Percentiles rank a stretch among this genome's conserved stretches.
These are phyloP conservation scores for Polypedilum pembai DNA, from an alignment of 1,140 invertebrate genomes.

Conservation along the genomic window DNA sequence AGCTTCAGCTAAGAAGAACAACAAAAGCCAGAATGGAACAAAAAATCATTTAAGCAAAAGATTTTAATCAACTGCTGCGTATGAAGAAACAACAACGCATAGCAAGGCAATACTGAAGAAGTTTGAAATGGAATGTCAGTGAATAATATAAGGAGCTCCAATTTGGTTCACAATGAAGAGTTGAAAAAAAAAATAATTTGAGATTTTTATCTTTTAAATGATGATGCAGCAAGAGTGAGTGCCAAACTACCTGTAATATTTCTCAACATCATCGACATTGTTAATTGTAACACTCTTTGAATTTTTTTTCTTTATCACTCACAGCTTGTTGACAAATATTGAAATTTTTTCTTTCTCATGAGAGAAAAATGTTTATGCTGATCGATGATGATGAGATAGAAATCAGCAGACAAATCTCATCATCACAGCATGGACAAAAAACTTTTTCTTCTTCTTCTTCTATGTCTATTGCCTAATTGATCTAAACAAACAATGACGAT, in stretches of 20 bases:
- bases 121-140: not conserved
- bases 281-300: too few species aligned
- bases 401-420: conserved; percentile 18
- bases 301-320: not conserved
- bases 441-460: too few species aligned
- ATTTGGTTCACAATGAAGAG: not conserved
- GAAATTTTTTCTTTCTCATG: not conserved
- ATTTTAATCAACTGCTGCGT: not conserved
- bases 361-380: too few species aligned
- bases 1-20: not conserved
- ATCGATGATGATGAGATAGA: not conserved
- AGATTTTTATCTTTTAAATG: not conserved
- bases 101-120: conserved; percentile 1
- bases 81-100: too few species aligned
- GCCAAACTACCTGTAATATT: conserved; percentile 1
- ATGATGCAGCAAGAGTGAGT: not conserved
- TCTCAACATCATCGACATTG: not conserved
- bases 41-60: conserved; percentile 2
- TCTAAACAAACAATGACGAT: conserved; percentile 13
- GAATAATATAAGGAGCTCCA: not conserved
- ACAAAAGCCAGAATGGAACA: not conserved
- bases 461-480: not conserved
- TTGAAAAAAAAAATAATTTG: conserved; percentile 13
- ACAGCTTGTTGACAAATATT: not conserved
- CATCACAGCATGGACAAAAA: not conserved